Conservation (phyloP, 2,113 vertebrate genomes). For the Oncorhynchus kisutch region DNA sequence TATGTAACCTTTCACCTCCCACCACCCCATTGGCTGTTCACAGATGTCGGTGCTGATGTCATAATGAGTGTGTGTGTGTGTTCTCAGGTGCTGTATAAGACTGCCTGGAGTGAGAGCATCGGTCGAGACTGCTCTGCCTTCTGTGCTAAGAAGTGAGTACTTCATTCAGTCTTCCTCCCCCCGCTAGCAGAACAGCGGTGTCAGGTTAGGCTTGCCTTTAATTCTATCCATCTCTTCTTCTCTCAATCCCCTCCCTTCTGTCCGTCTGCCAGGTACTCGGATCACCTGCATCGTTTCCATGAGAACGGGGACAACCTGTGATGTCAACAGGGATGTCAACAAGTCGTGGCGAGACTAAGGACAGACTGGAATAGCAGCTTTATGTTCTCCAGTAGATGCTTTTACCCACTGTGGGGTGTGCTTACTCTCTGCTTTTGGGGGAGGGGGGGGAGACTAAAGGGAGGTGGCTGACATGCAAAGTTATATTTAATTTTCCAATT, state of each 20-base stretch:
- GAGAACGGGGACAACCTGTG: constrained; percentile 77
- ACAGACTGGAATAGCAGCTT: background rate
- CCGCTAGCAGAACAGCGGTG: too few species aligned
- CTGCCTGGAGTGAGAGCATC: constrained; percentile 93
- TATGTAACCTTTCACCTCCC: constrained; percentile 11
- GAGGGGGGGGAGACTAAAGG: too few species aligned
- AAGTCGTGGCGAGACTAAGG: too few species aligned
- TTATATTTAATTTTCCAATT: too few species aligned
- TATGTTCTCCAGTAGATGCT: constrained; percentile 25
- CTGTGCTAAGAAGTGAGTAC: constrained; percentile 89
- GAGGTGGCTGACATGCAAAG: too few species aligned
- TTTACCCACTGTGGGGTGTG: constrained; percentile 40
- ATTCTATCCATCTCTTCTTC: too few species aligned
- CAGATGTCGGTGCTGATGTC: background rate
- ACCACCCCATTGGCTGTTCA: too few species aligned
- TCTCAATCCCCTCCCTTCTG: background rate
- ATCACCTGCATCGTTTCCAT: constrained; percentile 94
- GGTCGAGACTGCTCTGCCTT: constrained; percentile 85
- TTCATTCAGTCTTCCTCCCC: too few species aligned
- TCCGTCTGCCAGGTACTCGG: constrained; percentile 79
- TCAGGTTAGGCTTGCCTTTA: too few species aligned
- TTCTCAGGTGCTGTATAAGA: constrained; percentile 91
- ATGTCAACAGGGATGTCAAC: too few species aligned
- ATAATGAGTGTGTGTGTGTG: background rate
- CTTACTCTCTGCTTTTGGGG: background rate